A percentile compares a stretch with the other conserved stretches of the same genome.
phyloP scores from a whole-genome alignment of 2,888 invertebrate species.

The Ganaspis brasiliensis region DNA sequence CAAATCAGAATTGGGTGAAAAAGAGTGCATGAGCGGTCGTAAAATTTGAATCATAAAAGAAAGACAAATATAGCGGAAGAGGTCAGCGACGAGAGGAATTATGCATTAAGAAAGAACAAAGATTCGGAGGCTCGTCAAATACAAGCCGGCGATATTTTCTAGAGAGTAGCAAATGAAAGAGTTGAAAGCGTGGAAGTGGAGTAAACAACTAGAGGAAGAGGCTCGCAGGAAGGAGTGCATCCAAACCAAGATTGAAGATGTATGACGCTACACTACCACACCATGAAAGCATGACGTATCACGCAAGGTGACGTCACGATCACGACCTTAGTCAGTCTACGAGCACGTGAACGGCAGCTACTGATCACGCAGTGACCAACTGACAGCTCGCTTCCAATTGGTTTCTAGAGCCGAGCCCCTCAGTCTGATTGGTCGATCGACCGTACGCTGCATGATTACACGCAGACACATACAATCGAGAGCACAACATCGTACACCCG shows the following conservation, averaged over 20 bases:
- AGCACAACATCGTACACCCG: slow-evolving; percentile 71
- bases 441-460: slow-evolving; percentile 78
- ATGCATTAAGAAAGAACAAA: not conserved
- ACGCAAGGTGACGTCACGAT: slow-evolving; percentile 83
- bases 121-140: slow-evolving; percentile 35
- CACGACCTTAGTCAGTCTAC: slow-evolving; percentile 87
- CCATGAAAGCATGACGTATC: slow-evolving; percentile 84
- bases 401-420: slow-evolving; percentile 88
- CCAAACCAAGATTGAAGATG: not conserved
- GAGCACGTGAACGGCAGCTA: slow-evolving; percentile 93
- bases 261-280: slow-evolving; percentile 79
- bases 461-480: slow-evolving; percentile 81
- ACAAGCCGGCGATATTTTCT: not conserved
- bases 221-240: not conserved
- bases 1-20: no score
- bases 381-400: slow-evolving; percentile 86
- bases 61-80: slow-evolving; percentile 22
- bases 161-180: not conserved
- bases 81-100: slow-evolving; percentile 4
- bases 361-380: slow-evolving; percentile 89
- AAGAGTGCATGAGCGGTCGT: not conserved
- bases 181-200: not conserved
- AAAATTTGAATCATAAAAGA: not conserved
- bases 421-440: slow-evolving; percentile 82
- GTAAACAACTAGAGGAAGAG: not conserved